Base-by-base conservation (phyloP, 2,113 vertebrate species). In the Bubalus kerabau region DNA sequence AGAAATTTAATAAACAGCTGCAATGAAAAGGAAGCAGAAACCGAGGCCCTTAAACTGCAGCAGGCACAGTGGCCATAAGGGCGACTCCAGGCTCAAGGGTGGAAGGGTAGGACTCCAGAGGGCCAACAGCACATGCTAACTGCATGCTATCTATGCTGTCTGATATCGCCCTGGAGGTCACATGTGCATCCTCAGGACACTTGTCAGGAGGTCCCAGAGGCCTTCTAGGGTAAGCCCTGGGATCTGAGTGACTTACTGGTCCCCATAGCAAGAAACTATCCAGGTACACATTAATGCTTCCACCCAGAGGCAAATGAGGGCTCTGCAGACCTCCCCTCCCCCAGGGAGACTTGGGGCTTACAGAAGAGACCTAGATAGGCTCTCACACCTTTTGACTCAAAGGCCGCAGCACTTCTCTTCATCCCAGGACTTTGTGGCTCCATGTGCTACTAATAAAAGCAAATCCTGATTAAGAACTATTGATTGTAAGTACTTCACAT, bases 391-490 rank as follows among this genome's bases (percentile, higher is more conserved):
- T 64, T 26, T 1, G 26, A 87, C 30, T 80, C 24, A 2, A 28
- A 94, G 30, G 32, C 50, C 11, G 19, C 56, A 50, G 30, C 6
- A 26, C 36, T 23, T 67, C 67, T 36, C 56, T 78, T 74, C 15
- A 40, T 24, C 64, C 36, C 36, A 62, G 62, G 60, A 30, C 56
- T 50, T 7, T 5, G 0, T 7, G 56, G 54, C 60, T 90, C 67
- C 74, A 54, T 2, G 24, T 93, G 52, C 52, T 91, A 59, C 76
- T 76, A 97, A 95, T 95, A 87, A 92, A 95, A 97, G 84, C 84
- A 96, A 96, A 95, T 74, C 81, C 90, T 64, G 95, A 95, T 92
- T 59, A 91, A 96, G 96, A 96, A 84, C 94, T 76, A 85, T 92
- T 85, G 36, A 74, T 76, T 67, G n/a, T 50, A 92, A 96, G 90